phyloP scores from a whole-genome alignment of 2,888 invertebrate genomes.

The Eristalinus aeneus region DNA sequence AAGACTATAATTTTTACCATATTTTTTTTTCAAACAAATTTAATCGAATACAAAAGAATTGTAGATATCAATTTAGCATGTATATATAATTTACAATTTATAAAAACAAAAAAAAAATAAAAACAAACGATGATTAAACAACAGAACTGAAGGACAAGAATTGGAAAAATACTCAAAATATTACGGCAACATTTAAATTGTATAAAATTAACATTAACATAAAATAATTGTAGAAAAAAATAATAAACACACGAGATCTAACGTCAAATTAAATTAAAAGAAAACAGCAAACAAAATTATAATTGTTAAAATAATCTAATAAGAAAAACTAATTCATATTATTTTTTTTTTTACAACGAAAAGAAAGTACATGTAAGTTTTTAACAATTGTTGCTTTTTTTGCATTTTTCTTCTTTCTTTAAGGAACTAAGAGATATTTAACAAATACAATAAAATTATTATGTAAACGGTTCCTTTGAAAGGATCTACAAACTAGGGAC shows the following conservation, averaged over 20 bases:
- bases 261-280: slow-evolving; percentile 41
- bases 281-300: slow-evolving; percentile 54
- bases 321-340: slow-evolving; percentile 40
- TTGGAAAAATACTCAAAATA: slow-evolving; percentile 26
- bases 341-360: slow-evolving; percentile 54
- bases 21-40: slow-evolving; percentile 32
- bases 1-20: slow-evolving; percentile 15
- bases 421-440: slow-evolving; percentile 63
- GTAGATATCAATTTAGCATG: slow-evolving; percentile 22
- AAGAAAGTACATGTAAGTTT: slow-evolving; percentile 32
- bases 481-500: slow-evolving; percentile 57
- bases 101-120: slow-evolving; percentile 42
- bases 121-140: slow-evolving; percentile 14
- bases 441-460: slow-evolving; percentile 46
- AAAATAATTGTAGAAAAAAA: slow-evolving; percentile 24
- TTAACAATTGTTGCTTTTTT: slow-evolving; percentile 13
- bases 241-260: slow-evolving; percentile 66
- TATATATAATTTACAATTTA: slow-evolving; percentile 37
- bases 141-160: slow-evolving; percentile 36
- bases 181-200: slow-evolving; percentile 34
- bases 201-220: slow-evolving; percentile 57
- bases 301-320: slow-evolving; percentile 9
- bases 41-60: slow-evolving; percentile 54
- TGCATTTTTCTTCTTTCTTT: slow-evolving; percentile 18
- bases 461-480: slow-evolving; percentile 42